Percentiles rank a stretch among this genome's conserved stretches.
These are phyloP conservation scores for Invenusta paracnida DNA, from an alignment of 2,888 invertebrate species.

Conservation along the genomic window DNA sequence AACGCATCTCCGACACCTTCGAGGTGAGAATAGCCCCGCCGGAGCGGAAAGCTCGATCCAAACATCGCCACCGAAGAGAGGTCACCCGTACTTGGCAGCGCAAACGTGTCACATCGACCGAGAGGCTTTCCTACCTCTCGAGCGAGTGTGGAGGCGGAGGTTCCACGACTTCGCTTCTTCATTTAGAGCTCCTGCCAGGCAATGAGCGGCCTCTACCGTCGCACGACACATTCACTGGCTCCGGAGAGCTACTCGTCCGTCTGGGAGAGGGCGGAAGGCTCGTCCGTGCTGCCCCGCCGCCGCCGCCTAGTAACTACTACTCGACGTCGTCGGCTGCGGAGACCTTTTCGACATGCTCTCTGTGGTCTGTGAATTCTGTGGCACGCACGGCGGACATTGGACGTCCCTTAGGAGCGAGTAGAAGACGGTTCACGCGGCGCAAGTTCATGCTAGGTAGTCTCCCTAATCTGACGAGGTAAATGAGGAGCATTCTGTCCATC, in stretches of 20 bases:
- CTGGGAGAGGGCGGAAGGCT: neutral
- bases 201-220: too few species aligned
- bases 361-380: neutral
- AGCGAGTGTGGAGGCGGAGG: too few species aligned
- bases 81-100: neutral
- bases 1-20: neutral
- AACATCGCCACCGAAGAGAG: neutral
- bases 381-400: neutral
- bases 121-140: neutral
- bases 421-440: neutral
- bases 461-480: neutral
- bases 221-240: neutral
- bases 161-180: neutral
- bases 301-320: too few species aligned
- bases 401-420: neutral
- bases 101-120: neutral
- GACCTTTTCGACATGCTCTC: neutral
- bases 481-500: too few species aligned
- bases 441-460: neutral
- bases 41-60: neutral
- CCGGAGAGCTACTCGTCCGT: neutral
- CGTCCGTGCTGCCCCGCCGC: too few species aligned
- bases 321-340: neutral
- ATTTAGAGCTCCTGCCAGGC: neutral
- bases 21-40: neutral